Conservation (phyloP, 2,797 vertebrate species). For the Darevskia mixta region DNA sequence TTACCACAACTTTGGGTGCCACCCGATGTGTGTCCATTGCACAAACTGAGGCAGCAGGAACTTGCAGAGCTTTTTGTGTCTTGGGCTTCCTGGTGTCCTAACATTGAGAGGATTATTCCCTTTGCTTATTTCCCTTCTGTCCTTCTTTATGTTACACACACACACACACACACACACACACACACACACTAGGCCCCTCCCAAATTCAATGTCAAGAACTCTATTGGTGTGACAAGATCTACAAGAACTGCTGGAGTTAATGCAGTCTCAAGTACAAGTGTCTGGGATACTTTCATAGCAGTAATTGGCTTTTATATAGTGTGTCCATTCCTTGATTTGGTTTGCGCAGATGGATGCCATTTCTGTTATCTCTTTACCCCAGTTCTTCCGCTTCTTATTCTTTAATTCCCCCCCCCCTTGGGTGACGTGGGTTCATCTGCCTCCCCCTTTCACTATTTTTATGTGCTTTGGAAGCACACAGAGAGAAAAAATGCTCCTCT, state of each 20-base stretch:
- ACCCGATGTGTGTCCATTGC: too few relatives aligned
- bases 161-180: not conserved
- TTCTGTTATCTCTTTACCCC: slow-evolving; percentile 64
- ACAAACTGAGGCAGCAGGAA: too few relatives aligned
- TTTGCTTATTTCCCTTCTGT: not conserved
- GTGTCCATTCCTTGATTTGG: slow-evolving; percentile 70
- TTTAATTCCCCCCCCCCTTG: not conserved
- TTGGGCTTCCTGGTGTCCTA: too few relatives aligned
- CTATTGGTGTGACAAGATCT: slow-evolving; percentile 71
- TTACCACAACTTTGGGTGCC: too few relatives aligned
- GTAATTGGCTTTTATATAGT: slow-evolving; percentile 74
- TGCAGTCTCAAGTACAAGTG: slow-evolving; percentile 68
- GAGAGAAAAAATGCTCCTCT: not conserved
- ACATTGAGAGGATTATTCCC: not conserved
- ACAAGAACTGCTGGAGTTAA: slow-evolving; percentile 68
- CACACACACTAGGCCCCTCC: slow-evolving; percentile 19
- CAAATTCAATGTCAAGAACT: slow-evolving; percentile 54
- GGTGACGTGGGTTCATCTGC: not conserved
- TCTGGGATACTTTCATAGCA: slow-evolving; percentile 69
- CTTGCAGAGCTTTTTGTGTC: too few relatives aligned
- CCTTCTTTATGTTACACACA: rapidly evolving
- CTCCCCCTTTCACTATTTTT: not conserved
- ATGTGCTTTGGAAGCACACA: not conserved
- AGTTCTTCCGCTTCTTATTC: slow-evolving; percentile 54
- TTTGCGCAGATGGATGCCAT: slow-evolving; percentile 59